Percentiles rank a stretch among this genome's conserved stretches.
Evolutionary conservation across 2,888 invertebrate genomes (phyloP).

Genomic region (Priocnemis perturbator): DNA sequence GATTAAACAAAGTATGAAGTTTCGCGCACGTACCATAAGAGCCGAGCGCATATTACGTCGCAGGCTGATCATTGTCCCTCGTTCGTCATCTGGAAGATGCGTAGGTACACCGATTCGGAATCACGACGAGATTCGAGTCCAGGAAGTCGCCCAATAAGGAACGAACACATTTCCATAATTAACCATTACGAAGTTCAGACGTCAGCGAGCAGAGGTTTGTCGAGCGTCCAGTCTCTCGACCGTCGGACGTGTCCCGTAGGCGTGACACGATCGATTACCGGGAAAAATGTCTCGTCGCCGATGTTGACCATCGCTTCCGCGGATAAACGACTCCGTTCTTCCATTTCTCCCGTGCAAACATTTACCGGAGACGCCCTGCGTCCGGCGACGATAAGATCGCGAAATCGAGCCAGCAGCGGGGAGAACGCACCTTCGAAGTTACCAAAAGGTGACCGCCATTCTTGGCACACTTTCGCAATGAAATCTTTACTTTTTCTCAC

Average conservation of each 20-base stretch:
- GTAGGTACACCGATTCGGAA: conserved; percentile 22
- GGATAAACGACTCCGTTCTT: conserved; percentile 14
- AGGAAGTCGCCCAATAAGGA: conserved; percentile 55
- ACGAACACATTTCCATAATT: conserved; percentile 58
- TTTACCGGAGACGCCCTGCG: background rate
- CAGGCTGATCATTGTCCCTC: no score
- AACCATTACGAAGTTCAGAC: conserved; percentile 44
- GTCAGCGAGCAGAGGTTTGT: conserved; percentile 30
- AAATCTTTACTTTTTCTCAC: no score
- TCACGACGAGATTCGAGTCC: conserved; percentile 26
- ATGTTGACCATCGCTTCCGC: background rate
- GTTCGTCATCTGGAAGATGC: background rate
- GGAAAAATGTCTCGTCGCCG: conserved; percentile 32
- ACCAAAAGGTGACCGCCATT: no score
- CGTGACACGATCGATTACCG: conserved; percentile 5
- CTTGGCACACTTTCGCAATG: no score
- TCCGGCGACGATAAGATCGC: conserved; percentile 8
- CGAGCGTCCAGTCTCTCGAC: conserved; percentile 23
- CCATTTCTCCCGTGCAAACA: background rate
- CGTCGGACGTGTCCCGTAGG: conserved; percentile 1
- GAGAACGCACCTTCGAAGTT: no score
- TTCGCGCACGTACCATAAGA: no score
- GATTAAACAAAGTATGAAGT: no score
- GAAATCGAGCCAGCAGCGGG: background rate
- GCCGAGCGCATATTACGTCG: no score